Evolutionary conservation across 2,113 vertebrate genomes (phyloP), one percentile per base, ranked within the genome.

Genomic region (Pontoporia blainvillei): DNA sequence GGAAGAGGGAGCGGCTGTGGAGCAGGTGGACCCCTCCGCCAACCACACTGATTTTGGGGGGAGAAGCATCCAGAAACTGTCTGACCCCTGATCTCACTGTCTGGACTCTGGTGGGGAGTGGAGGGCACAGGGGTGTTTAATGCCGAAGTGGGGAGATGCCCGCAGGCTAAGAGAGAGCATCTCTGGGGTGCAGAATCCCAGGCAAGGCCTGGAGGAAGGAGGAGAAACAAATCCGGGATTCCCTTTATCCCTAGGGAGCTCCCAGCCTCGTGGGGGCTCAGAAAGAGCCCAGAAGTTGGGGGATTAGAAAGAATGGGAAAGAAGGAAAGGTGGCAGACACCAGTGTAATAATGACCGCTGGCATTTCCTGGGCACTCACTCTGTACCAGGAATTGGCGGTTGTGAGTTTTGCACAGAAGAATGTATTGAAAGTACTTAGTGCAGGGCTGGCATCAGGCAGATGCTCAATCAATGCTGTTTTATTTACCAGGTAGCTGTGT

Each of bases 361-460:
- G 5, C 0, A 1, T 82, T 79, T 86, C 31, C 44, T 46, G 23
- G 39, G 29, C 23, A 7, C 20, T 27, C 5, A 7, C 61, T 69
- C 25, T 73, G 64, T 44, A 9, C 41, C 52, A 44, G 41, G 64
- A 39, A 54, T 21, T 29, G 25, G 57, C 13, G 9, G 5, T 20
- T 20, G 17, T 14, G 25, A 69, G 59, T 8, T n/a, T 6, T 67
- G 44, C 23, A 2, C 25, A 3, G 36, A 69, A 46, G 71, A 67
- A 46, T 27, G n/a, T 29, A 23, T 67, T 73, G 14, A 12, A 21
- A 75, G n/a, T 41, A 3, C 49, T 82, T 10, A 4, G 17, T 18
- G 3, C 17, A 0, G 13, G 1, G 39, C 21, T 46, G 17, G 34
- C 7, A 0, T 87, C 0, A 0, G 57, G 41, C 59, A 54, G 49